phyloP scores from a whole-genome alignment of 2,113 vertebrate genomes.

The Actenoides lindsayi region DNA sequence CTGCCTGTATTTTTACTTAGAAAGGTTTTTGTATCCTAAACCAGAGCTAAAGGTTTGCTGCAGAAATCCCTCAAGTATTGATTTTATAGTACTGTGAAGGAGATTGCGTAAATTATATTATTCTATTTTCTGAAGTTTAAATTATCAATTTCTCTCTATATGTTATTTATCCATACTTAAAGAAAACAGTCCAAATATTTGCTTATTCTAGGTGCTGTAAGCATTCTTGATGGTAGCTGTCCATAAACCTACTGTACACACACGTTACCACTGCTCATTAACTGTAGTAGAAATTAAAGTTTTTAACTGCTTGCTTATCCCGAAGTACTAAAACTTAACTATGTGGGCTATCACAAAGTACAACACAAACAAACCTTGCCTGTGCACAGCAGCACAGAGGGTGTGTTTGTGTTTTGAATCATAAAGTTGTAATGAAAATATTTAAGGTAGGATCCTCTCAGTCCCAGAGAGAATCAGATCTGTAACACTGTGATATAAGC shows the following conservation, averaged over 20 bases:
- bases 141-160: not conserved
- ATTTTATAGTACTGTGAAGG: not conserved
- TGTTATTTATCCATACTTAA: not conserved
- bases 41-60: not conserved
- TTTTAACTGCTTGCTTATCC: not conserved
- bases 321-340: not conserved
- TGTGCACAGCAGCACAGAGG: not conserved
- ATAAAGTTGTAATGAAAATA: constrained; percentile 4
- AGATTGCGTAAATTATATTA: not conserved
- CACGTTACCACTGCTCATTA: not conserved
- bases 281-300: not conserved
- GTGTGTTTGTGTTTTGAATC: constrained; percentile 7
- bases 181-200: not conserved
- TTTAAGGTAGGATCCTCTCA: not conserved
- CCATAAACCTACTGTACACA: not conserved
- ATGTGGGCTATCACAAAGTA: not conserved
- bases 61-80: not conserved
- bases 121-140: not conserved
- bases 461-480: not conserved
- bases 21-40: not conserved
- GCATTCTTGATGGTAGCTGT: not conserved
- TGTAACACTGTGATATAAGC: not conserved
- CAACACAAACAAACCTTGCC: not conserved
- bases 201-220: not conserved
- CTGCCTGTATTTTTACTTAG: not conserved